Base-by-base conservation (phyloP, 2,113 vertebrate genomes). In the Microtus ochrogaster region DNA sequence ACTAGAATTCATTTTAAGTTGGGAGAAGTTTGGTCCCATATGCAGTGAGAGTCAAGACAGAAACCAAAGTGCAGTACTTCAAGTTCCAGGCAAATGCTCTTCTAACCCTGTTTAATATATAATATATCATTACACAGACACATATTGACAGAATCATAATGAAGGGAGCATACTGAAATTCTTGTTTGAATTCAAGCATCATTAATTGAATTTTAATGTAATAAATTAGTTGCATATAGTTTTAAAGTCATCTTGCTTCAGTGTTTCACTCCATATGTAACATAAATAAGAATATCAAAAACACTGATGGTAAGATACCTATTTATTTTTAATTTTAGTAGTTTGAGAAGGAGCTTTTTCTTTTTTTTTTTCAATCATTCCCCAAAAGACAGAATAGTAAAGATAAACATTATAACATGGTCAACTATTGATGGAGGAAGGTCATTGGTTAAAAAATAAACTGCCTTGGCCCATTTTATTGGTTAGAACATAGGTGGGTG, bases 171-270 rank as follows among this genome's bases (percentile, higher is more conserved):
- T 74, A 92, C 11, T 68, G 16, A 85, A 39, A 7, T 85, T 91
- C 36, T 39, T 47, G 12, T 92, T 63, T 92, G 49, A 68, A 16
- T 61, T 85, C 58, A 81, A 76, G 58, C 5, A 6, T 94, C 77
- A 90, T 83, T 90, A 73, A 79, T 88, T 82, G 28, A 55, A 88
- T 44, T 81, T 89, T 66, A 94, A 84, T 77, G 65, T 63, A 90
- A 89, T 86, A 85, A 92, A 78, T 61, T 9, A 95, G 41, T 91
- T 17, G 4, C 16, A 47, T 49, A 47, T 6, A 65, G 16, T 49
- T 94, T 82, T 74, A 94, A 95, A 91, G n/a, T 1, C 65, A 47
- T 82, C 30, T 91, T 83, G 49, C 33, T 70, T 89, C 22, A 26
- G 22, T 92, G 77, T 92, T 87, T 93, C 30, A 47, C 90, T 85